phyloP scores from a whole-genome alignment of 2,888 invertebrate species.

The Ophion costatus region DNA sequence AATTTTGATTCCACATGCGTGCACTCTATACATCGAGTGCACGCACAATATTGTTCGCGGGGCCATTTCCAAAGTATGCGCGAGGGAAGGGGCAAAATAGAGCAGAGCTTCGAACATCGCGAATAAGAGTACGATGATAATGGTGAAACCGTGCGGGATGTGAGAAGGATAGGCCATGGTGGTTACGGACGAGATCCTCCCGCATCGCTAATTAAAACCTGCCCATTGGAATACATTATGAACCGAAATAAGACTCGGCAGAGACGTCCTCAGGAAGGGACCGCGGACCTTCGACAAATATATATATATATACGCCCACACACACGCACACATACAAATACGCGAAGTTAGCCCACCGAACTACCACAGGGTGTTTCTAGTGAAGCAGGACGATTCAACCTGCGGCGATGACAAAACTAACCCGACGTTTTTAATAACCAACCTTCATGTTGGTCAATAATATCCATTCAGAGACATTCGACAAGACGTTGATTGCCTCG shows the following conservation, averaged over 20 bases:
- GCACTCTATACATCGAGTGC: not conserved
- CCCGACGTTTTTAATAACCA: not conserved
- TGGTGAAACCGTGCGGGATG: conserved; percentile 68
- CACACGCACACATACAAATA: conserved; percentile 15
- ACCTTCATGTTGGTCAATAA: not conserved
- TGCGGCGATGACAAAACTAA: not conserved
- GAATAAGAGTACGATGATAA: conserved; percentile 71
- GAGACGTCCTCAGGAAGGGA: conserved; percentile 27
- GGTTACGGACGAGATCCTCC: conserved; percentile 75
- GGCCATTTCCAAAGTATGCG: not conserved
- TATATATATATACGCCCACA: not conserved
- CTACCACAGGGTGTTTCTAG: conserved; percentile 6
- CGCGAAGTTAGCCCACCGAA: not conserved
- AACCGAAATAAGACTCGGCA: conserved; percentile 49
- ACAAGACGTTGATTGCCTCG: too few relatives aligned
- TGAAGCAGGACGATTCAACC: not conserved
- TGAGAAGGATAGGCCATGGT: conserved; percentile 43
- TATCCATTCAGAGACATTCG: too few relatives aligned
- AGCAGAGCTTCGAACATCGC: conserved; percentile 37
- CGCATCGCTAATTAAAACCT: conserved; percentile 82
- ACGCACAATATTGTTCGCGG: too few relatives aligned
- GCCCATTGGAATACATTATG: conserved; percentile 75
- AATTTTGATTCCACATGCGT: not conserved
- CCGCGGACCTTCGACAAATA: not conserved
- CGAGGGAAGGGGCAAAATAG: conserved; percentile 13